Percentiles rank a stretch among this genome's conserved stretches.
phyloP scores from a whole-genome alignment of 2,797 vertebrate genomes.

The Acestrorhynchus altus region DNA sequence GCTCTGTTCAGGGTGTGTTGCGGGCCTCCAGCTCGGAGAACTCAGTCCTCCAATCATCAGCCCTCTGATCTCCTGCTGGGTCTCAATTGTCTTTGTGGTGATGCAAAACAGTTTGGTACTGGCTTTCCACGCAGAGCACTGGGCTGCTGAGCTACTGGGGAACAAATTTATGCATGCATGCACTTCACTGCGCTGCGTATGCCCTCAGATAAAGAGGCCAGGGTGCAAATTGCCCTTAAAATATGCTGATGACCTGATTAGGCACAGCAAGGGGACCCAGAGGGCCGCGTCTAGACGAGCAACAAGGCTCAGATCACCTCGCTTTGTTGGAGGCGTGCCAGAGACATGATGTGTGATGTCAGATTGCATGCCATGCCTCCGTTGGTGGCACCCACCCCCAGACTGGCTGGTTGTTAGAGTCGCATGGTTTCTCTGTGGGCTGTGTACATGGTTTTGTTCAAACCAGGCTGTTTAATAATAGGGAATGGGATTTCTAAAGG shows the following conservation, averaged over 20 bases:
- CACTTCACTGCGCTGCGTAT: not conserved
- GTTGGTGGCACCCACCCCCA: constrained; percentile 55
- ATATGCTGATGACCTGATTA: constrained; percentile 74
- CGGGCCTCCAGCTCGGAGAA: constrained; percentile 17
- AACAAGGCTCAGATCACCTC: constrained; percentile 62
- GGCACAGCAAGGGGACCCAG: constrained; percentile 35
- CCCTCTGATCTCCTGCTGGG: constrained; percentile 36
- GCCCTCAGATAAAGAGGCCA: constrained; percentile 58
- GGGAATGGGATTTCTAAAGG: not conserved
- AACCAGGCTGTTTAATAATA: not conserved
- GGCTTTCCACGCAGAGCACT: constrained; percentile 14
- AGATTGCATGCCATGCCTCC: not conserved
- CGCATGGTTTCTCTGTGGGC: too few species aligned
- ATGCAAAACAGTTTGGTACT: constrained; percentile 21
- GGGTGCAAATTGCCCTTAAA: constrained; percentile 59
- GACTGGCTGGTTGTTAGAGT: constrained; percentile 33
- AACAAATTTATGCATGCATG: constrained; percentile 38
- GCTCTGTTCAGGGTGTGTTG: constrained; percentile 14
- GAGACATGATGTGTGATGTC: constrained; percentile 12
- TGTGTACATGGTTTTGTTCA: not conserved
- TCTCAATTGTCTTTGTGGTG: constrained; percentile 12
- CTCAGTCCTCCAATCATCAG: constrained; percentile 32
- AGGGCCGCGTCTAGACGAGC: constrained; percentile 66
- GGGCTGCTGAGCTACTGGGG: constrained; percentile 14
- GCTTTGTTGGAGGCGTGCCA: constrained; percentile 67